A percentile compares a stretch with the other conserved stretches of the same genome.
Evolutionary conservation across 2,797 vertebrate species (phyloP).

Genomic region (Peromyscus nudipes): DNA sequence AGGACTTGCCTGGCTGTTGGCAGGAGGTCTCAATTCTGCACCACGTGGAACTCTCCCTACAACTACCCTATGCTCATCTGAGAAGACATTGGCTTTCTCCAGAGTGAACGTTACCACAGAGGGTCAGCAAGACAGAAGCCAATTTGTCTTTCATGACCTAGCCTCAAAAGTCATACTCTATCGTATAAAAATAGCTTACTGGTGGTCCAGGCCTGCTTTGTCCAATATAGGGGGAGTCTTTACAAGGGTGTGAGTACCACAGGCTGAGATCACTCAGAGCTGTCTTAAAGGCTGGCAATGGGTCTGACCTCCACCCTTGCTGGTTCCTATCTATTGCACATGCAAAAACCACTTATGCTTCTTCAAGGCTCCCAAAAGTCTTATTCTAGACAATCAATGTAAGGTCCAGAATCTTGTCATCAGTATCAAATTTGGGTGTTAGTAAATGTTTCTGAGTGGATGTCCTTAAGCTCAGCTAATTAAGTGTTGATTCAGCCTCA

Average conservation of each 20-base stretch:
- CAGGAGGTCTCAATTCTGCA: neutral
- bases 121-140: neutral
- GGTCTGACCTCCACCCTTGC: neutral
- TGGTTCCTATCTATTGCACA: neutral
- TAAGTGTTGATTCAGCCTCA: neutral
- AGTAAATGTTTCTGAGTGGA: neutral
- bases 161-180: neutral
- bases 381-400: neutral
- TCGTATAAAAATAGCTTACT: slow-evolving; percentile 39
- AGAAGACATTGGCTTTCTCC: neutral
- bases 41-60: neutral
- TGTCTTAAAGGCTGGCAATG: neutral
- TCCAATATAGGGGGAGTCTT: neutral
- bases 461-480: neutral
- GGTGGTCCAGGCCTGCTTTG: neutral
- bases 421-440: neutral
- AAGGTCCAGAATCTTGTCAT: slow-evolving; percentile 1
- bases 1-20: neutral
- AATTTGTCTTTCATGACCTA: neutral
- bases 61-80: too few species aligned
- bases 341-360: neutral
- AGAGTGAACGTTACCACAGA: neutral
- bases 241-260: neutral
- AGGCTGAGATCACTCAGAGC: neutral
- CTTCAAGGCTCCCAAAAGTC: neutral